These are phyloP conservation scores for Triplophysa bombifrons DNA, from an alignment of 2,797 vertebrate species.

Conservation along the genomic window DNA sequence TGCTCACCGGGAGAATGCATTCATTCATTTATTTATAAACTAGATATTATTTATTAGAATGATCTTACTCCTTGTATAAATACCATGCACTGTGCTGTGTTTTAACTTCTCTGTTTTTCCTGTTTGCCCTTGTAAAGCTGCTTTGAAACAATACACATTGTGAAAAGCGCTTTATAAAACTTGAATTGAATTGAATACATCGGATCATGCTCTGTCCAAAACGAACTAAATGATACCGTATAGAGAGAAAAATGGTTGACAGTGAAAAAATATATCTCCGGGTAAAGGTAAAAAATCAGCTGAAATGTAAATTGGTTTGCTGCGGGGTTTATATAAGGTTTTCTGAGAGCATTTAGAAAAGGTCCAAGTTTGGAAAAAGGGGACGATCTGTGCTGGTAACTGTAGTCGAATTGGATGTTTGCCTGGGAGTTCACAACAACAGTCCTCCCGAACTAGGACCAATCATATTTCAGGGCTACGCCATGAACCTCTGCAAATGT, in stretches of 20 bases:
- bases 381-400: neutral
- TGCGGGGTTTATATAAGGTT: neutral
- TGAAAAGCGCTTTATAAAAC: too few species aligned
- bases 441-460: slow-evolving; percentile 24
- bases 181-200: neutral
- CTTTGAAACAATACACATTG: too few species aligned
- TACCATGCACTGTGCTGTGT: too few species aligned
- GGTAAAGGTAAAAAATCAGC: neutral
- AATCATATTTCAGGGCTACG: slow-evolving; percentile 3
- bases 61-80: too few species aligned
- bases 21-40: too few species aligned
- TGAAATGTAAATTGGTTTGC: too few species aligned
- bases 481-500: slow-evolving; percentile 8
- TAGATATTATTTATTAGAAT: too few species aligned
- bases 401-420: slow-evolving; percentile 4
- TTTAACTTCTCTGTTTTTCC: too few species aligned
- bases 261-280: neutral
- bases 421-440: slow-evolving; percentile 14
- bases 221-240: neutral
- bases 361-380: neutral
- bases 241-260: neutral
- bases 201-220: neutral
- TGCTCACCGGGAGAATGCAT: too few species aligned
- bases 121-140: too few species aligned
- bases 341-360: neutral